phyloP scores from a whole-genome alignment of 2,888 invertebrate species.

The Habroteleia sp. region DNA sequence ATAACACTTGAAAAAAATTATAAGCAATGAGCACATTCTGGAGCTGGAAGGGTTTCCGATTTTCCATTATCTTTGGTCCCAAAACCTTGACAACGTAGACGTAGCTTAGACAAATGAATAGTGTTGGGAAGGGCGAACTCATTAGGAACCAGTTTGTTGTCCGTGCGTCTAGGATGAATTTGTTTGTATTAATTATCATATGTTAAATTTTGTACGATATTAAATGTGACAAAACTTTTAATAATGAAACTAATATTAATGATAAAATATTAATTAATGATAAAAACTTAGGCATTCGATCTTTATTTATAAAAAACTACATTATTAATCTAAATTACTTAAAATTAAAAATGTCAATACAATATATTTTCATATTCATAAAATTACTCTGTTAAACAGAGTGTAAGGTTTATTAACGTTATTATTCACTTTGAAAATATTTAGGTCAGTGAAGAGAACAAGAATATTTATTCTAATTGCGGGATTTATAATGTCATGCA shows the following conservation, averaged over 20 bases:
- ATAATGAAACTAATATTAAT: slow-evolving; percentile 46
- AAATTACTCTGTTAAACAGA: no score
- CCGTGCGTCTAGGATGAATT: slow-evolving; percentile 87
- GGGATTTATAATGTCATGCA: not conserved
- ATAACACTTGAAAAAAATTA: slow-evolving; percentile 93
- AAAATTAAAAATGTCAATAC: no score
- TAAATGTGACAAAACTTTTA: no score
- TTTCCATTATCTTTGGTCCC: slow-evolving; percentile 95
- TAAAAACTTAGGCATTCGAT: no score
- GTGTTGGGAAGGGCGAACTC: slow-evolving; percentile 95
- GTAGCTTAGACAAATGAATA: slow-evolving; percentile 93
- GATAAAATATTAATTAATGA: no score
- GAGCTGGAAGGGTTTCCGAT: slow-evolving; percentile 93
- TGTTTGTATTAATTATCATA: no score
- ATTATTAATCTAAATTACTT: no score
- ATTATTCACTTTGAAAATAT: slow-evolving; percentile 21
- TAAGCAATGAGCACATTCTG: slow-evolving; percentile 89
- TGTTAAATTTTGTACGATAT: no score
- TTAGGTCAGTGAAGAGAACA: slow-evolving; percentile 2
- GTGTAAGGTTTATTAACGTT: not conserved
- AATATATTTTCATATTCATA: no score
- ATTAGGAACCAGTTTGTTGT: slow-evolving; percentile 96
- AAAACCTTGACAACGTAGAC: slow-evolving; percentile 94
- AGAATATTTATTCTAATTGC: not conserved
- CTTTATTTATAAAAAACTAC: no score